These are phyloP conservation scores for Urocolius indicus DNA, from an alignment of 2,113 vertebrate genomes.

Conservation along the genomic window DNA sequence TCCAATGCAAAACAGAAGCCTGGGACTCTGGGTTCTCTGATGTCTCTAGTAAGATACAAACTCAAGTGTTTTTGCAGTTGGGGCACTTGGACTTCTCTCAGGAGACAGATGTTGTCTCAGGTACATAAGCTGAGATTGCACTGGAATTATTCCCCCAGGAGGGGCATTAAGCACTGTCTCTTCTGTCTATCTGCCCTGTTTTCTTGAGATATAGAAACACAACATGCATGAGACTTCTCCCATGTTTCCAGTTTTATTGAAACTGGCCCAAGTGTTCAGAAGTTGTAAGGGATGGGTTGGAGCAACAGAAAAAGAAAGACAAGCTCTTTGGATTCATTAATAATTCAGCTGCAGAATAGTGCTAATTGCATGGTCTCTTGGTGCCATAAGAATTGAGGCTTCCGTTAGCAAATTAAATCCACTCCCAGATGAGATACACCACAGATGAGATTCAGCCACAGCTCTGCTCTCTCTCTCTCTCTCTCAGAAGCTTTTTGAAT, in stretches of 20 bases:
- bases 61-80: not conserved
- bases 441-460: not conserved
- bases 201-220: not conserved
- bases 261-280: not conserved
- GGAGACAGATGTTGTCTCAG: not conserved
- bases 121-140: not conserved
- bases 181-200: not conserved
- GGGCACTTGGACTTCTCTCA: not conserved
- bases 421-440: not conserved
- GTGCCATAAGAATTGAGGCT: not conserved
- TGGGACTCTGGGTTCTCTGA: not conserved
- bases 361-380: not conserved
- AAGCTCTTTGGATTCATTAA: not conserved
- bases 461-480: not conserved
- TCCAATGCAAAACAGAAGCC: not conserved
- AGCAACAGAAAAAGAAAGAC: not conserved
- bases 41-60: not conserved
- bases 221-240: not conserved
- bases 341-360: not conserved
- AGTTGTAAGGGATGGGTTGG: not conserved
- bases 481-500: not conserved
- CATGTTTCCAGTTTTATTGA: not conserved
- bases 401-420: not conserved
- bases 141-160: not conserved
- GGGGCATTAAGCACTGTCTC: not conserved